A percentile compares a stretch with the other conserved stretches of the same genome.
Evolutionary conservation across 2,888 invertebrate species (phyloP).

Genomic region (Rugalucina vietnamica): DNA sequence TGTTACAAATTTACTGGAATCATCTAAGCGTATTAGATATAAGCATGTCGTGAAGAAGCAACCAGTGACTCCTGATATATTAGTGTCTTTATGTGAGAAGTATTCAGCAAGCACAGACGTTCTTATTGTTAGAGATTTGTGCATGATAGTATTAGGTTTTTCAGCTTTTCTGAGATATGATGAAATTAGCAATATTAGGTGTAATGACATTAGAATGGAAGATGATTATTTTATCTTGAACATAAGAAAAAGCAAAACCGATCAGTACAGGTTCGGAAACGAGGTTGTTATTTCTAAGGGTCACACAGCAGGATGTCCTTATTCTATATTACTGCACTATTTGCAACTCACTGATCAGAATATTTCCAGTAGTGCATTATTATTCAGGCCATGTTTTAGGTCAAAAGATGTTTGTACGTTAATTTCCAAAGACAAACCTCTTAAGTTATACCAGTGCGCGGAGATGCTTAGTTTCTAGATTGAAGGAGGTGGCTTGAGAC

Average conservation of each 20-base stretch:
- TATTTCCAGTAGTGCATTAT: background rate
- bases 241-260: conserved; percentile 56
- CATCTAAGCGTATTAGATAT: conserved; percentile 32
- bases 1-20: conserved; percentile 47
- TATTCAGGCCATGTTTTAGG: conserved; percentile 33
- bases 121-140: conserved; percentile 38
- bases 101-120: conserved; percentile 16
- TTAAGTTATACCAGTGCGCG: conserved; percentile 30
- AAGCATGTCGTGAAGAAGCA: conserved; percentile 48
- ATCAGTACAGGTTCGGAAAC: conserved; percentile 49
- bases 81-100: conserved; percentile 34
- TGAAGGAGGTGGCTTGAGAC: background rate
- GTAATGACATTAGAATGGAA: conserved; percentile 36
- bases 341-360: background rate
- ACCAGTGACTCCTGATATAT: conserved; percentile 38
- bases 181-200: conserved; percentile 34
- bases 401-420: background rate
- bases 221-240: conserved; percentile 35
- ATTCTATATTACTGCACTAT: conserved; percentile 46
- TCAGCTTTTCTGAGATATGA: conserved; percentile 36
- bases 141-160: conserved; percentile 36
- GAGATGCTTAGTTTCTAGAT: conserved; percentile 5
- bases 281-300: conserved; percentile 55
- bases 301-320: conserved; percentile 50
- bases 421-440: conserved; percentile 21